Base-by-base conservation (phyloP, 2,888 invertebrate genomes). In the Hydriomena furcata region DNA sequence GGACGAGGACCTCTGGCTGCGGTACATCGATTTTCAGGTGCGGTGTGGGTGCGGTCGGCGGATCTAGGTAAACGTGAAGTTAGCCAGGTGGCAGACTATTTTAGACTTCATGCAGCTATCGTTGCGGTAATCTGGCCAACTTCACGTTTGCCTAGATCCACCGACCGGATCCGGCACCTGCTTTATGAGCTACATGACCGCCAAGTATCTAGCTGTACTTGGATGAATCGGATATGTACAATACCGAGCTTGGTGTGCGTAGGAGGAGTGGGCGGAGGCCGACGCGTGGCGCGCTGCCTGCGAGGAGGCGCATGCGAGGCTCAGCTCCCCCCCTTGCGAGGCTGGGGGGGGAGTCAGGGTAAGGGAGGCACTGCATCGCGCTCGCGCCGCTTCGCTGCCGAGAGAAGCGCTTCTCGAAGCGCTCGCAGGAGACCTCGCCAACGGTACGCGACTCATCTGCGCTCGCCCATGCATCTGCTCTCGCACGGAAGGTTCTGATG, bases 1-100 rank as follows among this genome's bases (percentile, higher is more conserved):
- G 2, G 80, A 84, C 53, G 65, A 65, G n/a, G 50, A 50, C 5
- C 65, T 82, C 5, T 84, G 85, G 85, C 68, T 82, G 44, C 63
- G 56, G 10, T 82, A 71, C 53, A 70, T 85, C 0, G 70, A 76
- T 28, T 84, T 82, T 45, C 79, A 79, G 49, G 43, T 36, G n/a
- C n/a, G n/a, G n/a, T n/a, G n/a, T n/a, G n/a, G n/a, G n/a, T n/a
- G n/a, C n/a, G n/a, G n/a, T n/a, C n/a, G n/a, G n/a, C n/a, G n/a
- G n/a, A n/a, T n/a, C n/a, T n/a, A n/a, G n/a, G n/a, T n/a, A n/a
- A n/a, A n/a, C n/a, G n/a, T n/a, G n/a, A n/a, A n/a, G n/a, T n/a
- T n/a, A n/a, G n/a, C n/a, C n/a, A n/a, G n/a, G n/a, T n/a, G n/a
- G n/a, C n/a, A n/a, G n/a, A n/a, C n/a, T n/a, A n/a, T n/a, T n/a